Evolutionary conservation across 2,888 invertebrate genomes (phyloP).

Genomic region (Clistopyga incitator): DNA sequence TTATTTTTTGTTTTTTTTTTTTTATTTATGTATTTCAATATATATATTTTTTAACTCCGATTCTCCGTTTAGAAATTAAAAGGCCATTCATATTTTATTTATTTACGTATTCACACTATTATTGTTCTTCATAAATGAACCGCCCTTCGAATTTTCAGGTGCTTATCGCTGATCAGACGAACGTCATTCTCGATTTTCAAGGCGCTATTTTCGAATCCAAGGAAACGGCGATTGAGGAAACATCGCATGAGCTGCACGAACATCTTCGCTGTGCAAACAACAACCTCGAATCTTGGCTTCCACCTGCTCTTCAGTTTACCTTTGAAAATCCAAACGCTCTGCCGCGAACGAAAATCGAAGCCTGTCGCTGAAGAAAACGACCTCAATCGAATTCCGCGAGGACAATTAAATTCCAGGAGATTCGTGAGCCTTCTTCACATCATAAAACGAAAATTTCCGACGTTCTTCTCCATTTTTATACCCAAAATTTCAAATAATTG

Average conservation of each 20-base stretch:
- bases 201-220: constrained; percentile 72
- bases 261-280: constrained; percentile 43
- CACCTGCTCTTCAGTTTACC: neutral
- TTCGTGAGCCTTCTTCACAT: neutral
- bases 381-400: neutral
- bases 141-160: constrained; percentile 70
- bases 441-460: neutral
- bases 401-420: neutral
- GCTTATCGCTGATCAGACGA: constrained; percentile 67
- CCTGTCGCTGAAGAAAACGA: constrained; percentile 55
- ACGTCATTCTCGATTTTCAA: constrained; percentile 71
- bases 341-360: constrained; percentile 44
- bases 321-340: neutral
- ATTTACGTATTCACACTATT: neutral
- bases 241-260: constrained; percentile 73
- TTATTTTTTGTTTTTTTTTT: too few relatives aligned
- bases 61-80: too few relatives aligned
- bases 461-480: too few relatives aligned
- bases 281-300: neutral
- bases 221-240: constrained; percentile 72
- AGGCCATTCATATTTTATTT: neutral
- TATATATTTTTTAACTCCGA: neutral
- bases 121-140: neutral
- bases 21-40: too few relatives aligned
- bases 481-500: too few relatives aligned